A percentile compares a stretch with the other conserved stretches of the same genome.
Evolutionary conservation across 2,888 invertebrate species (phyloP).

Genomic region (Tenthredo distinguenda): DNA sequence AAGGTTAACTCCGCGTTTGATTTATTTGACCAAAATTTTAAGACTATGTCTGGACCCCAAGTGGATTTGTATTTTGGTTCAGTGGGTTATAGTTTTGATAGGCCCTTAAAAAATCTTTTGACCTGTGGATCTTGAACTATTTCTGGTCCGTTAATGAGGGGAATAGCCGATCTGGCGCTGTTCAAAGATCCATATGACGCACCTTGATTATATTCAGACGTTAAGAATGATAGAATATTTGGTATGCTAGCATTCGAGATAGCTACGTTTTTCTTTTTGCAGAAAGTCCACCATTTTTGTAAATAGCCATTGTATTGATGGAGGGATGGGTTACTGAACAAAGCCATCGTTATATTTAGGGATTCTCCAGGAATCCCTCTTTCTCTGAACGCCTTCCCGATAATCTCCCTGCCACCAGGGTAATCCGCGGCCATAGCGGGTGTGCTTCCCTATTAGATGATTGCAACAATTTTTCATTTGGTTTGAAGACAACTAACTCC

Average conservation of each 20-base stretch:
- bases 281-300: conserved; percentile 52
- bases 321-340: conserved; percentile 38
- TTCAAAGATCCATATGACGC: conserved; percentile 18
- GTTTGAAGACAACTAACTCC: neutral
- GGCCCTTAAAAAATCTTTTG: neutral
- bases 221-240: conserved; percentile 26
- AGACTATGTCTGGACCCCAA: neutral
- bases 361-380: conserved; percentile 23
- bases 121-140: neutral
- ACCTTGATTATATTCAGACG: neutral
- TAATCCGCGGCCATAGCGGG: conserved; percentile 51
- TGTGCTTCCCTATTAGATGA: conserved; percentile 45
- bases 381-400: conserved; percentile 51
- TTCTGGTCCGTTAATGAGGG: neutral
- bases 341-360: conserved; percentile 39
- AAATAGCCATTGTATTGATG: conserved; percentile 32
- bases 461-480: neutral
- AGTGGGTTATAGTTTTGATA: neutral
- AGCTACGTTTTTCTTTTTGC: neutral
- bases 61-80: neutral
- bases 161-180: conserved; percentile 41
- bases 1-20: conserved; percentile 9
- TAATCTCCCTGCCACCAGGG: conserved; percentile 54
- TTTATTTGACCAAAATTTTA: neutral
- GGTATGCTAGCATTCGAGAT: neutral